Evolutionary conservation across 92 coral and sea anemone species (phyloP), one percentile per base, ranked within the genome.

Genomic region (Heliopora coerulea): DNA sequence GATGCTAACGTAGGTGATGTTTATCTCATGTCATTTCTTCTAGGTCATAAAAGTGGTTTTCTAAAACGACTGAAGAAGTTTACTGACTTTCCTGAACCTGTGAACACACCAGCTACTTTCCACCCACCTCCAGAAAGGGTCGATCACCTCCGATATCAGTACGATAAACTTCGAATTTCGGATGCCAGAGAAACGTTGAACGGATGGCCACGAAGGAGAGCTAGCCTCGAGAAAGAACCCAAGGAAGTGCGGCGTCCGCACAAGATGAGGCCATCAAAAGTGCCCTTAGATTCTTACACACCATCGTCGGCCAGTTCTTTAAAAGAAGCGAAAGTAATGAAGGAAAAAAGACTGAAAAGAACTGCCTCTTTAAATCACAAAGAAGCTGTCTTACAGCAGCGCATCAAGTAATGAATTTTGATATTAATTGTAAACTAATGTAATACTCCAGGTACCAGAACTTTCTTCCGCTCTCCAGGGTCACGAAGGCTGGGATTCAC

Each of bases 51-150:
- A 35, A 50, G 19, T 17, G n/a, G 77, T 28, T 23, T 33, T 6
- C 54, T 52, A 32, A 52, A 70, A 54, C 77, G 46, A 21, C 33
- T 50, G 81, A 79, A 26, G 75, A 82, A 20, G 57, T 26, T 68
- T 62, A 73, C 62, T 15, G 83, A 65, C 37, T 83, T 88, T 46
- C 86, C 84, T 0, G 88, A 88, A 37, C 98, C 95, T 0, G 72
- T 80, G 25, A 86, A 85, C 57, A 39, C 89, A 27, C 98, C 98
- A 10, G 96, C 87, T 44, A 82, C 96, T 44, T 82, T 90, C 59
- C 98, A 93, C 62, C 86, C 77, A 40, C 96, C 85, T 54, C 89
- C 89, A 61, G 82, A 83, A 59, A 84, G 96, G 56, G 78, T 90
- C 62, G 96, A 93, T 59, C 79, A 72, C 29, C 25, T 90, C 50